phyloP scores from a whole-genome alignment of 2,113 vertebrate genomes.

The Clinocottus analis region DNA sequence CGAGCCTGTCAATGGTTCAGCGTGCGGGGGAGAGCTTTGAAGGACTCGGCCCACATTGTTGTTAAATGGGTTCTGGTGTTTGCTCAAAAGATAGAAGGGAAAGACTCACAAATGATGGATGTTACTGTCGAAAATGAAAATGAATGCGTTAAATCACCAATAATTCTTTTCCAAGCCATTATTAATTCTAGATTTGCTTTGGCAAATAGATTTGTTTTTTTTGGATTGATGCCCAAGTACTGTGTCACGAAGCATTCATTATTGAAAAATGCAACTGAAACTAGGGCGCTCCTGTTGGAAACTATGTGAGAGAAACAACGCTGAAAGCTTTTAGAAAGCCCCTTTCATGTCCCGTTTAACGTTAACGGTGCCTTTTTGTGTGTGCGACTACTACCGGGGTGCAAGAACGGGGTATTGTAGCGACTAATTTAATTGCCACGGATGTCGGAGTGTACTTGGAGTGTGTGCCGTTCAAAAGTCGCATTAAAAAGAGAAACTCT shows the following conservation, averaged over 20 bases:
- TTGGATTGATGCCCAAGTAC: conserved; percentile 62
- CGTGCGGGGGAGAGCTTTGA: background rate
- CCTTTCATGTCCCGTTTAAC: conserved; percentile 59
- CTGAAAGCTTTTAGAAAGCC: conserved; percentile 65
- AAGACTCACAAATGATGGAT: conserved; percentile 56
- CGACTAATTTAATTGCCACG: conserved; percentile 65
- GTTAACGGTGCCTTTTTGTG: conserved; percentile 29
- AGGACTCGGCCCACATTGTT: conserved; percentile 1
- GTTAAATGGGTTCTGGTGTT: conserved; percentile 46
- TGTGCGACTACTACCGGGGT: conserved; percentile 7
- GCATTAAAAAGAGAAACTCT: conserved; percentile 21
- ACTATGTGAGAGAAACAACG: conserved; percentile 51
- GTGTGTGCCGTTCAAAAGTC: conserved; percentile 38
- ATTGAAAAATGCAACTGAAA: conserved; percentile 59
- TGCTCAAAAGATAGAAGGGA: conserved; percentile 51
- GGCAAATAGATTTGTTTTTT: conserved; percentile 57
- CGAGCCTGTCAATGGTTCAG: conserved; percentile 9
- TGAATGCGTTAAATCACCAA: conserved; percentile 56
- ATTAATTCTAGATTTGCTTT: conserved; percentile 68
- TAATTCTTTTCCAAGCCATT: conserved; percentile 54
- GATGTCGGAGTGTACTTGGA: conserved; percentile 58
- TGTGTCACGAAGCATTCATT: conserved; percentile 66
- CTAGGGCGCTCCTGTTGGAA: conserved; percentile 55
- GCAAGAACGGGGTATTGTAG: conserved; percentile 46
- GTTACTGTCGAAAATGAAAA: conserved; percentile 52